Evolutionary conservation across 2,113 vertebrate species (phyloP).

Genomic region (Prochilodus magdalenae): DNA sequence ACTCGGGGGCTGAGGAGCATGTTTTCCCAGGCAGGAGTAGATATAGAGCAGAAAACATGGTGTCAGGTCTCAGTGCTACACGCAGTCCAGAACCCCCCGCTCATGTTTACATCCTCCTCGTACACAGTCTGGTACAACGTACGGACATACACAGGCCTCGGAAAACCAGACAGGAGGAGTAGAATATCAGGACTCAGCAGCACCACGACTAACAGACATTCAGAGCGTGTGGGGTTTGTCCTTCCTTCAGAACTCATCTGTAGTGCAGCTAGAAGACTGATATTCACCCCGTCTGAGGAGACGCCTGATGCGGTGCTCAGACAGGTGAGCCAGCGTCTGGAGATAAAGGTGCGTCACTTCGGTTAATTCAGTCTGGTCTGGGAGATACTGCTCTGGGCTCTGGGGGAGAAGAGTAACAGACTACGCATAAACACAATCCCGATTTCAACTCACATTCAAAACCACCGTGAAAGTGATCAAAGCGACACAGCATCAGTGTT

Average conservation of each 20-base stretch:
- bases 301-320: background rate
- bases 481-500: no score
- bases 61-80: conserved; percentile 29
- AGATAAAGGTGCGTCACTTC: conserved; percentile 19
- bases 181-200: background rate
- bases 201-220: no score
- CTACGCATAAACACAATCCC: background rate
- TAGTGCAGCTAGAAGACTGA: background rate
- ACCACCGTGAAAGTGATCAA: background rate
- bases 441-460: background rate
- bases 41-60: conserved; percentile 30
- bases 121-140: background rate
- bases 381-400: background rate
- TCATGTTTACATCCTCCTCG: background rate
- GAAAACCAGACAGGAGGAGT: background rate
- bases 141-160: background rate
- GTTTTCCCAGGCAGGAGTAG: conserved; percentile 26
- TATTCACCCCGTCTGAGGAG: background rate
- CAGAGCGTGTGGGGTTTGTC: background rate
- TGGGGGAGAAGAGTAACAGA: background rate
- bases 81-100: background rate
- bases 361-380: conserved; percentile 6
- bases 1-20: conserved; percentile 36
- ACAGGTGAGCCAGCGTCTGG: background rate
- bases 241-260: background rate